Evolutionary conservation across 2,113 vertebrate species (phyloP), one percentile per base, ranked within the genome.

Genomic region (Balaeniceps rex): DNA sequence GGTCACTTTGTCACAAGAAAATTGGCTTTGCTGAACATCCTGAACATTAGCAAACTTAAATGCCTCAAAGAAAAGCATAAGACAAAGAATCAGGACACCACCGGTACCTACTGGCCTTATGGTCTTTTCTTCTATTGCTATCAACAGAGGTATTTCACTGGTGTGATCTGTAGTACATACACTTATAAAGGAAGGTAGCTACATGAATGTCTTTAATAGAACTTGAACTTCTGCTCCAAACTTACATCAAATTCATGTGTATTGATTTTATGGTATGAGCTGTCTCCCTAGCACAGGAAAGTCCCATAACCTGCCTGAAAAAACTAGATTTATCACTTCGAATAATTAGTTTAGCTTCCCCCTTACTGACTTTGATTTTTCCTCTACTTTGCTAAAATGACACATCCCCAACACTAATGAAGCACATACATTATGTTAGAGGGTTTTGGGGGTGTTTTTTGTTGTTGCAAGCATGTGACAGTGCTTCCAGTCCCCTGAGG

Each of bases 341-440:
- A 86, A 89, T 93, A 93, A 96, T 96, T 92, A 78, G 76, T 61
- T 95, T 80, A 80, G 11, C 55, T 91, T 78, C 26, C 42, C 28
- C 11, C 14, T 83, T 64, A 51, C 46, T 64, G 40, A 71, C 22
- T 91, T 87, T 74, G 65, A 58, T 84, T 86, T 89, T 92, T 52
- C 47, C 57, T 65, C 15, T 63, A 5, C 68, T 94, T 92, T 74
- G 13, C 40, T 90, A 70, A 96, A 94, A 79, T 80, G 84, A 76
- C 82, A 84, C 21, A 78, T 85, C 28, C 60, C 58, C 55, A 68
- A 28, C 60, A 68, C 66, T 81, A 95, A 96, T 89, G 91, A 96
- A 94, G 40, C 6, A 83, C 52, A 44, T 22, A 57, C 15, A 38
- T 57, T 91, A 52, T 51, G 25, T 42, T 46, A 54, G 74, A 57